Base-by-base conservation (phyloP, 2,797 vertebrate genomes). In the Cirrhinus mrigala region DNA sequence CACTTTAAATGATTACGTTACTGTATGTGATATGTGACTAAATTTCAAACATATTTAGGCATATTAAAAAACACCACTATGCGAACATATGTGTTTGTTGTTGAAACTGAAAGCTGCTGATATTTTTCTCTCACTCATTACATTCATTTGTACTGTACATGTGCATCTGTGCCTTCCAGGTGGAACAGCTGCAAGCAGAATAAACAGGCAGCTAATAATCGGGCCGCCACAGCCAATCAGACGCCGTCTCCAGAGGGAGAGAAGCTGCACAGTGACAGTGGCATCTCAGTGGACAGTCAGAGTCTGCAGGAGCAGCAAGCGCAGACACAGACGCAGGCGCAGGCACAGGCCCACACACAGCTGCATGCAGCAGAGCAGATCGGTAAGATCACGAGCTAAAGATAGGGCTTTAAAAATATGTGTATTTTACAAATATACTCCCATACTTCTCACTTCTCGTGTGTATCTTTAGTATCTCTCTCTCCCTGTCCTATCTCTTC, bases 101-200 rank as follows among this genome's bases (percentile, higher is more conserved):
- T 80, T 33, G 37, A 58, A 37, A 40, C 58, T 16, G 16, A 37
- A 62, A 3, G 15, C n/a, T 18, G 56, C n/a, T 16, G 12, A 58
- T 56, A n/a, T 9, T 52, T 75, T 56, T 3, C 14, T 78, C 56
- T 82, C 82, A 54, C 29, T 64, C 73, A 44, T 52, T 85, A 48
- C 22, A 33, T 83, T 64, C 0, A 75, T 66, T 50, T 83, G 37
- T 60, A 24, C 81, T 64, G 8, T 37, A 37, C 85, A 22, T 50
- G 33, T 50, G 81, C 27, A 66, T 76, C 58, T 86, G 69, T 75
- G 54, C 66, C 46, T 81, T 73, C 44, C 93, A 99, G 98, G 94
- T 99, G 98, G 98, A 99, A 98, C 94, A 99, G 95, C 95, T 99
- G 97, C 93, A 99, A 99, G 86, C 96, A 99, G 94, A 98, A 98